Conservation (phyloP, 23 tunicate species). For the Phallusia fumigata region DNA sequence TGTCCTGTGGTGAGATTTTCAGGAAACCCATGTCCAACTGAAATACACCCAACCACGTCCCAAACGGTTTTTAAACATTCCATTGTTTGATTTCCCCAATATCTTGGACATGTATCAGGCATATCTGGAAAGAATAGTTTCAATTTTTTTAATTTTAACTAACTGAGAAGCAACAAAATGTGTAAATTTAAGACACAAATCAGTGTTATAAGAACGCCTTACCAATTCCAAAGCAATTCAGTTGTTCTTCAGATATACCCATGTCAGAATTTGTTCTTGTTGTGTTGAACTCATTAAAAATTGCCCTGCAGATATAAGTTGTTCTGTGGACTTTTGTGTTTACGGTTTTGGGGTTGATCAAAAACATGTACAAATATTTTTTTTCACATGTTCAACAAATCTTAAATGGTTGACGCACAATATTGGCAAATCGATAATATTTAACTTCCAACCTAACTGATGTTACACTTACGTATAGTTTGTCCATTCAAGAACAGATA, state of each 20-base stretch:
- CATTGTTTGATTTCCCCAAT: not conserved
- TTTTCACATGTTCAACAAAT: too few relatives aligned
- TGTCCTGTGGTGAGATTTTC: not conserved
- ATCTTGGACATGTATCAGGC: not conserved
- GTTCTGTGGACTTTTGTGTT: too few relatives aligned
- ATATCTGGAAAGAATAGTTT: not conserved
- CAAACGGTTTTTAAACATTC: not conserved
- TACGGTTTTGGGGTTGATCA: too few relatives aligned
- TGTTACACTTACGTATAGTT: not conserved
- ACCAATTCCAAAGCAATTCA: conserved; percentile 5
- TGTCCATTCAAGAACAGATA: not conserved
- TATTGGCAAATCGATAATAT: too few relatives aligned
- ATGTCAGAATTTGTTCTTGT: not conserved
- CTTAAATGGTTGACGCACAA: too few relatives aligned
- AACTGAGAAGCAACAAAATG: too few relatives aligned
- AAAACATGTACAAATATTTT: too few relatives aligned
- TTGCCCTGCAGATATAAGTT: not conserved
- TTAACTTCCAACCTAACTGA: not conserved
- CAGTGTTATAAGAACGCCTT: not conserved
- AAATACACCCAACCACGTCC: not conserved
- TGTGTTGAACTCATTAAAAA: not conserved
- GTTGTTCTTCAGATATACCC: not conserved
- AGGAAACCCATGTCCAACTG: not conserved
- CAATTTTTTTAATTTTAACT: too few relatives aligned
- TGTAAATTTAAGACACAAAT: too few relatives aligned